phyloP scores from a whole-genome alignment of 64 coral and sea anemone species.

The Porites australiensis region DNA sequence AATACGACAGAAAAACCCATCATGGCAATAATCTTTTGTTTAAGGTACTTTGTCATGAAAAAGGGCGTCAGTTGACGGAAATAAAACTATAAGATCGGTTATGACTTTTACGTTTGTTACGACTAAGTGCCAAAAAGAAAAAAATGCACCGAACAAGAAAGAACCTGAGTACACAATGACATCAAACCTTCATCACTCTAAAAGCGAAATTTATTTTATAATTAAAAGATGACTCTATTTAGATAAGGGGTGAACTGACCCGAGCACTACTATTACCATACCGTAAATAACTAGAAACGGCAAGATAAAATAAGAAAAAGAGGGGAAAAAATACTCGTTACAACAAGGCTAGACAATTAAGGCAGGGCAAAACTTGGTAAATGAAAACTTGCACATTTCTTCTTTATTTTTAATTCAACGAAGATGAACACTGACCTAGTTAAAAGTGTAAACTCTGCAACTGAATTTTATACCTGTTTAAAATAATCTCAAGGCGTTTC shows the following conservation, averaged over 20 bases:
- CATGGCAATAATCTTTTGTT: slow-evolving; percentile 23
- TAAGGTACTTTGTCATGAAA: neutral
- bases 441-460: neutral
- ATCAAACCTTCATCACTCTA: neutral
- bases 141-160: neutral
- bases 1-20: slow-evolving; percentile 5
- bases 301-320: neutral
- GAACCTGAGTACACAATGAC: neutral
- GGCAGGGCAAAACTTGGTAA: neutral
- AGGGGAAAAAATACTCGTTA: neutral
- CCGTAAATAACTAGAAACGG: too few species aligned
- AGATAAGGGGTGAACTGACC: neutral
- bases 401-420: neutral
- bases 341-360: neutral
- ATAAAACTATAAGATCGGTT: slow-evolving; percentile 15
- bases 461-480: neutral
- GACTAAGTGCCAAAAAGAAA: neutral
- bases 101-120: neutral
- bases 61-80: neutral
- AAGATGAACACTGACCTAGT: neutral
- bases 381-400: neutral
- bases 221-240: neutral
- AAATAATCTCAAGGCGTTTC: slow-evolving; percentile 29
- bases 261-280: too few species aligned
- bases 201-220: neutral